Evolutionary conservation across 2,888 invertebrate species (phyloP), one percentile per base, ranked within the genome.

Genomic region (Phengaris alcon): DNA sequence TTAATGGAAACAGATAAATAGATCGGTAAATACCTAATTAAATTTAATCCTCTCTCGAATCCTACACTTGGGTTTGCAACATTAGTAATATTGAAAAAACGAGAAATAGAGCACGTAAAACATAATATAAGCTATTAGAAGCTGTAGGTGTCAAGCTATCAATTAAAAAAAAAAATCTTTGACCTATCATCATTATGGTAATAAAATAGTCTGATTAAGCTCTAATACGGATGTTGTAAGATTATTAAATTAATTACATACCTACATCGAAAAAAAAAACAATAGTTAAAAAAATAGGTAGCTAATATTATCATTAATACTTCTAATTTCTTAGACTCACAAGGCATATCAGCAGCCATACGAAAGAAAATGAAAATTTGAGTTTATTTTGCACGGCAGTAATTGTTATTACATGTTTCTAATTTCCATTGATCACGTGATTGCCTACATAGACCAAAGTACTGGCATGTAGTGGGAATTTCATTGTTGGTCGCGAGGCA

Each of bases 261-360:
- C 44, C 13, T 44, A 64, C 64, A 64, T 64, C 64, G 64, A 64
- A 64, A 64, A 64, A 22, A 35, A 3, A 12, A 44, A 2, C 59
- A 64, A 59, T 64, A 64, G 64, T 12, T 22, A 22, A 64, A 12
- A 64, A 64, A 35, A 12, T 10, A 13, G 22, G 13, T 35, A 35
- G 35, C 35, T 55, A 55, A 13, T 10, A 13, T 13, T 12, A 12
- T 35, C 3, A 13, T 55, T 55, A 12, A 54, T 59, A 8, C 22
- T 22, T 13, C 64, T 64, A 35, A 64, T 64, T 64, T 64, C 35
- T 64, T 35, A 64, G 35, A 64, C 6, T 9, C 6, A 15, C 2
- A 22, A 64, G 64, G 64, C 64, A 64, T 64, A 64, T 35, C 35
- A 64, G 59, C 59, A 59, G 59, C 59, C 59, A 2, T 22, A 59